Base-by-base conservation (phyloP, 2,888 invertebrate species). In the Drosophila flavopinicola region DNA sequence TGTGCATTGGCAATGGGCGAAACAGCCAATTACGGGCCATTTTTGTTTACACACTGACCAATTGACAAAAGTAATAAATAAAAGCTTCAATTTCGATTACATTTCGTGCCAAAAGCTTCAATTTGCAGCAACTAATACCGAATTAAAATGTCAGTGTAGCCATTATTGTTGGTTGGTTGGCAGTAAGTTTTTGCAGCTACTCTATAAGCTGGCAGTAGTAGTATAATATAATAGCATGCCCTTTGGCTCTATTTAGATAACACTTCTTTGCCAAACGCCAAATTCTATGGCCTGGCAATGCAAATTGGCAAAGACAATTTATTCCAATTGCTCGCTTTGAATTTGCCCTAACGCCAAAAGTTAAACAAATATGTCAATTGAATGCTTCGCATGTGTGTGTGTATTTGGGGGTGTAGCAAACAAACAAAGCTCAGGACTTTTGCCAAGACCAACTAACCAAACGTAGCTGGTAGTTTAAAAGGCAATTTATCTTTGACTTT, bases 401-500 rank as follows among this genome's bases (percentile, higher is more conserved):
- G 24, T 30, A n/a, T 54, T 25, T 30, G 24, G 13, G 44, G n/a
- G 29, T 48, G 42, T 51, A 39, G 56, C 49, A 72, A 75, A 59
- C 73, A 76, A 75, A 73, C 74, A 68, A 70, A 83, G 80, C 63
- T 39, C 69, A 84, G 85, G 80, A 84, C 80, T 75, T 73, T 71
- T 66, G 56, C 47, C 51, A 70, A 54, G 51, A 42, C 53, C 74
- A 66, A 77, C 78, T 74, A 70, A 76, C 69, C 74, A 65, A 76
- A 74, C 70, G 77, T 53, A 79, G 87, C 74, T 71, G 70, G 85
- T 86, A 80, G 87, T 84, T 80, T 80, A 80, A 80, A 80, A 80
- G 80, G 84, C 80, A 86, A 80, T 80, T 80, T 80, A 80, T 80
- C 80, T 80, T 80, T 80, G 87, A 86, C 86, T 80, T 86, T 76